These are phyloP conservation scores for Cotesia vestalis DNA, from an alignment of 1,140 invertebrate species.

Conservation along the genomic window DNA sequence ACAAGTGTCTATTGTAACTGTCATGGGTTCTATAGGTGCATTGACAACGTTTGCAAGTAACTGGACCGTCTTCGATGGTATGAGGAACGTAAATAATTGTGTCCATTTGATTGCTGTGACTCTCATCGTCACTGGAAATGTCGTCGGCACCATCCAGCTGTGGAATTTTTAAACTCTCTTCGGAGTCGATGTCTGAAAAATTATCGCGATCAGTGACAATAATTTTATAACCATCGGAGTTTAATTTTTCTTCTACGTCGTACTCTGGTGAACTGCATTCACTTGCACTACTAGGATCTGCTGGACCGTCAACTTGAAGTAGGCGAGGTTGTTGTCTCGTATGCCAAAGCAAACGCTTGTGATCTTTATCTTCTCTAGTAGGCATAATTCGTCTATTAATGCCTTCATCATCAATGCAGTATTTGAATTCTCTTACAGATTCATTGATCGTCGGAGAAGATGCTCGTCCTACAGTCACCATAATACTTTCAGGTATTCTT, in stretches of 20 bases:
- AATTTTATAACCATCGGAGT: neutral
- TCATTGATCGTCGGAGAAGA: slow-evolving; percentile 53
- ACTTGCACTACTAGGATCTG: slow-evolving; percentile 66
- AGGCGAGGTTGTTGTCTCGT: slow-evolving; percentile 60
- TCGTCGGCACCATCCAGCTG: slow-evolving; percentile 82
- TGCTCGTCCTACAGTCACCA: slow-evolving; percentile 61
- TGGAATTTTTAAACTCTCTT: slow-evolving; percentile 65
- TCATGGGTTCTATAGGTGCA: slow-evolving; percentile 88
- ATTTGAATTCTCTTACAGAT: slow-evolving; percentile 51
- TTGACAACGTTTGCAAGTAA: slow-evolving; percentile 87
- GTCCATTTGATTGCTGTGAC: slow-evolving; percentile 50
- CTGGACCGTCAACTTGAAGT: slow-evolving; percentile 72
- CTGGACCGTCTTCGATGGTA: slow-evolving; percentile 71
- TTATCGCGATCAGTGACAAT: slow-evolving; percentile 5
- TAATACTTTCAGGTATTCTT: slow-evolving; percentile 62
- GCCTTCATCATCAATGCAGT: slow-evolving; percentile 51
- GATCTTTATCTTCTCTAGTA: slow-evolving; percentile 58
- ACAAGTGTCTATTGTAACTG: slow-evolving; percentile 84
- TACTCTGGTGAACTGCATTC: slow-evolving; percentile 62
- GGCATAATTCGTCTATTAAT: slow-evolving; percentile 45
- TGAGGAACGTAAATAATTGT: slow-evolving; percentile 47
- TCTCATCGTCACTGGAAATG: slow-evolving; percentile 66
- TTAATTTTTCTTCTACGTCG: slow-evolving; percentile 53
- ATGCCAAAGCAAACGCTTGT: slow-evolving; percentile 61
- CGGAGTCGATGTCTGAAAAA: slow-evolving; percentile 35